phyloP scores from a whole-genome alignment of 2,113 vertebrate species.

The Serilophus lunatus region DNA sequence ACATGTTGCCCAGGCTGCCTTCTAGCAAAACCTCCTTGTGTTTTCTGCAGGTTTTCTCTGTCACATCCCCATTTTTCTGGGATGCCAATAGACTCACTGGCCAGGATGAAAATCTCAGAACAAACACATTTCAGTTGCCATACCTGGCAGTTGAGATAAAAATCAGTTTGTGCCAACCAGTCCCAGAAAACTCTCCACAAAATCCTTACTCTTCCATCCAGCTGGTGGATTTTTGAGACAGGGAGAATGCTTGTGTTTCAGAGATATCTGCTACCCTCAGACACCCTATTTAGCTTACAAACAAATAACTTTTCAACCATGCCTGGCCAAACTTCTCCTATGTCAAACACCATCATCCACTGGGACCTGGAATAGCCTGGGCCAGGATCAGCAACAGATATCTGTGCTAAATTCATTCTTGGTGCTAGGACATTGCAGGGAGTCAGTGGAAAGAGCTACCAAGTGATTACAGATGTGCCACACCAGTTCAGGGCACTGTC shows the following conservation, averaged over 20 bases:
- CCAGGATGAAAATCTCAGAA: background rate
- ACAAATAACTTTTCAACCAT: background rate
- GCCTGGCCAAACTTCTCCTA: background rate
- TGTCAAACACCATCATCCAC: background rate
- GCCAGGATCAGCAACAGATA: background rate
- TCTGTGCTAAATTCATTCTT: background rate
- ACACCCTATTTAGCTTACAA: background rate
- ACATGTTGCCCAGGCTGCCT: background rate
- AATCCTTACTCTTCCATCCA: background rate
- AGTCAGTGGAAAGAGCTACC: background rate
- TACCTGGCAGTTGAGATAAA: background rate
- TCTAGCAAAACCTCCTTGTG: background rate
- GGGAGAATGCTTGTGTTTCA: background rate
- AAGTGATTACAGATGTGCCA: background rate
- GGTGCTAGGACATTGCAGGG: background rate
- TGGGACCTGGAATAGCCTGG: background rate
- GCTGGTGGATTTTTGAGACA: background rate
- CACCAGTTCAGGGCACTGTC: background rate
- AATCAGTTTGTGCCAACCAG: background rate
- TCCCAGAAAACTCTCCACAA: background rate
- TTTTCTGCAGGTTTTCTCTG: background rate
- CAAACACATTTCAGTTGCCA: background rate
- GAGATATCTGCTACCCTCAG: background rate
- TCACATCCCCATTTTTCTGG: background rate
- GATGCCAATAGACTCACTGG: background rate